Conservation (phyloP, 2,113 vertebrate genomes). For the Sylvilagus bachmani region DNA sequence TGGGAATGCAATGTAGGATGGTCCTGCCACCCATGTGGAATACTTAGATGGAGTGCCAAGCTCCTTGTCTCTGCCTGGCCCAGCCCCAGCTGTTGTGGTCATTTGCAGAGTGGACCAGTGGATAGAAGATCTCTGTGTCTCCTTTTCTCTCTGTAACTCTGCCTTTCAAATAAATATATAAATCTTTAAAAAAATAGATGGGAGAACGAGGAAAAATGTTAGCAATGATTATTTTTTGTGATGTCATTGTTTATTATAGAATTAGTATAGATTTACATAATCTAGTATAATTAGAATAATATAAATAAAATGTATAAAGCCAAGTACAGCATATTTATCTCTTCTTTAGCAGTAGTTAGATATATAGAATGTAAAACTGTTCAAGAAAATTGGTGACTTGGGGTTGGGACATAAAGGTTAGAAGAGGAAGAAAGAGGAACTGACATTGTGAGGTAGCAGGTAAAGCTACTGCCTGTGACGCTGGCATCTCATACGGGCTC, state of each 20-base stretch:
- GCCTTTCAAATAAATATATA: too few species aligned
- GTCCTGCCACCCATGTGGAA: too few species aligned
- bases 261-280: background rate
- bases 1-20: too few species aligned
- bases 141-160: too few species aligned
- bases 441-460: too few species aligned
- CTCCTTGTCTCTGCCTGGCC: too few species aligned
- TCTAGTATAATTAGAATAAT: background rate
- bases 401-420: background rate
- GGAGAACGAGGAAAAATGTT: background rate
- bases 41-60: too few species aligned
- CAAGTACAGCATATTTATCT: background rate
- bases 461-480: too few species aligned
- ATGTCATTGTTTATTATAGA: conserved; percentile 7
- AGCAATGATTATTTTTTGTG: background rate
- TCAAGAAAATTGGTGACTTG: background rate
- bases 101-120: too few species aligned
- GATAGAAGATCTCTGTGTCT: too few species aligned
- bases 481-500: too few species aligned
- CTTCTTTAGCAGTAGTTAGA: background rate
- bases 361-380: background rate
- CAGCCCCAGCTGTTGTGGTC: too few species aligned
- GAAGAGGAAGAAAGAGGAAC: background rate
- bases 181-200: background rate
- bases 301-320: background rate